A percentile compares a stretch with the other conserved stretches of the same genome.
Conservation (phyloP, 2,797 vertebrate genomes). For the Chromis chromis region DNA sequence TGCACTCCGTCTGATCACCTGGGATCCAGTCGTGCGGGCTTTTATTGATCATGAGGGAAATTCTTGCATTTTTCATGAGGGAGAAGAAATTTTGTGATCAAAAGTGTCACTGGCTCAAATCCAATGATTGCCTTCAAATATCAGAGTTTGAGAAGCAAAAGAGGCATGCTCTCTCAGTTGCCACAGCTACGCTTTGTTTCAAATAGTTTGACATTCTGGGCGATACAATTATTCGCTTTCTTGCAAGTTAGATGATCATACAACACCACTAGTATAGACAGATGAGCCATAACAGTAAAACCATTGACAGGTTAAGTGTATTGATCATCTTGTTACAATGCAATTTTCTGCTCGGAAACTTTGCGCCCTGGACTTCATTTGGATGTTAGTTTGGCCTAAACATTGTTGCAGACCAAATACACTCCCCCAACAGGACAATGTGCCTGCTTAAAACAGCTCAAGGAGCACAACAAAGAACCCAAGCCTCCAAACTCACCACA, state of each 20-base stretch:
- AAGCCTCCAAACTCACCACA: too few species aligned
- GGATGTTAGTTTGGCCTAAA: too few species aligned
- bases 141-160: slow-evolving; percentile 37
- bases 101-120: slow-evolving; percentile 63
- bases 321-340: too few species aligned
- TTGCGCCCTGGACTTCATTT: too few species aligned
- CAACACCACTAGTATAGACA: too few species aligned
- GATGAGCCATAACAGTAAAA: too few species aligned
- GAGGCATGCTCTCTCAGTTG: slow-evolving; percentile 4
- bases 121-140: slow-evolving; percentile 54
- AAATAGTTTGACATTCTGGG: not conserved
- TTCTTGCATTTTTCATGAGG: slow-evolving; percentile 72
- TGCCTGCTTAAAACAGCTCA: too few species aligned
- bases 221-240: not conserved
- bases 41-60: slow-evolving; percentile 72
- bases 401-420: too few species aligned
- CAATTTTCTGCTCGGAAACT: too few species aligned
- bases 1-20: slow-evolving; percentile 69
- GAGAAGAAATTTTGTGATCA: slow-evolving; percentile 61
- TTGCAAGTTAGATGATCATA: not conserved
- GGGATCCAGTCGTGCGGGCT: slow-evolving; percentile 38
- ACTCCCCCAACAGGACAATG: too few species aligned
- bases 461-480: too few species aligned
- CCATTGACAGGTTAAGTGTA: too few species aligned
- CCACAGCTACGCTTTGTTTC: not conserved